These are phyloP conservation scores for Gallirallus australis DNA, from an alignment of 2,797 vertebrate genomes.

Conservation along the genomic window DNA sequence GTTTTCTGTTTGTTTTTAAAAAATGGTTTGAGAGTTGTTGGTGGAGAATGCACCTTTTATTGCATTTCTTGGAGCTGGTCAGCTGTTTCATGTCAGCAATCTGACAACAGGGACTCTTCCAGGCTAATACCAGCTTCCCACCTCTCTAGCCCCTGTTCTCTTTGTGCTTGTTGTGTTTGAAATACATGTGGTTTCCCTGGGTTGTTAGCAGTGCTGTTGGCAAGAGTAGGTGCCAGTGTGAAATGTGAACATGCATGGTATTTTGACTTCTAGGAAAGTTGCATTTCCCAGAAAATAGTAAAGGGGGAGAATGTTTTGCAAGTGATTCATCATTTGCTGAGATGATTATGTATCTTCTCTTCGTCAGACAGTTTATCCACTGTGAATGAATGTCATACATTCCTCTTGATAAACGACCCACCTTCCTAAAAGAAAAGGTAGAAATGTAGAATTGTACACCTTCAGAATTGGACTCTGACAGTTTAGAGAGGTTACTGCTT, in stretches of 20 bases:
- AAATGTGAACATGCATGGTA: background rate
- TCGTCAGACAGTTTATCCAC: background rate
- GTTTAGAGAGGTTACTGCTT: background rate
- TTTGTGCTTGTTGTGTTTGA: background rate
- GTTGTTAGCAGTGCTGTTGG: background rate
- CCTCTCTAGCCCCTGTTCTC: background rate
- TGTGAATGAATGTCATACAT: background rate
- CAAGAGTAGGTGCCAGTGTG: background rate
- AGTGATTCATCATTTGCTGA: slow-evolving; percentile 13
- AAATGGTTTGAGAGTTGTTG: background rate
- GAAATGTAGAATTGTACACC: background rate
- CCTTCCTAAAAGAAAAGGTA: background rate
- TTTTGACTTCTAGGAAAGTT: background rate
- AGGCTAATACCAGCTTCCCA: background rate
- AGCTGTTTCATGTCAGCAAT: background rate
- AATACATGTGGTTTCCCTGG: background rate
- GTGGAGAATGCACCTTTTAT: background rate
- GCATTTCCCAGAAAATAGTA: background rate
- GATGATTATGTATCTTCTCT: background rate
- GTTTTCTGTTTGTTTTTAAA: background rate
- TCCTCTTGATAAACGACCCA: background rate
- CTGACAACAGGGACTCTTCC: background rate
- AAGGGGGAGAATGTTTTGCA: background rate
- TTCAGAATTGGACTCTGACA: background rate
- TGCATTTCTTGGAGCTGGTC: background rate